Percentiles rank a stretch among this genome's conserved stretches.
phyloP scores from a whole-genome alignment of 2,113 vertebrate genomes.

The Daboia siamensis region DNA sequence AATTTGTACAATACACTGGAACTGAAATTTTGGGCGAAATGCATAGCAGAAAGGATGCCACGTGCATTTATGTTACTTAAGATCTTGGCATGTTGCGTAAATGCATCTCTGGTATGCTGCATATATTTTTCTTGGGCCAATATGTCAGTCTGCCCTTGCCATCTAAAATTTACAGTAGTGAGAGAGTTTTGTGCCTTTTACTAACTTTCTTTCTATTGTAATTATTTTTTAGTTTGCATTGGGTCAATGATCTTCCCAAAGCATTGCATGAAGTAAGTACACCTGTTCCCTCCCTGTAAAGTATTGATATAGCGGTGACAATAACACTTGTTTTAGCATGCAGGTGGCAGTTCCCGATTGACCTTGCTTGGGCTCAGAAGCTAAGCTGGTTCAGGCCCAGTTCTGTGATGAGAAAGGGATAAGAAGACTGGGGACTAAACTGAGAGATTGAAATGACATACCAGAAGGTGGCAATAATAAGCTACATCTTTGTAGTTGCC shows the following conservation, averaged over 20 bases:
- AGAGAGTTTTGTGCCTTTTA: neutral
- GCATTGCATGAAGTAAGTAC: constrained; percentile 86
- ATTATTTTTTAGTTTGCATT: constrained; percentile 82
- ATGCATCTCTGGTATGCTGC: neutral
- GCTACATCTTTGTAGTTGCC: neutral
- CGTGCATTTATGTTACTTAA: neutral
- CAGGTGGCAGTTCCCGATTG: neutral
- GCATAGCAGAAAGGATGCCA: neutral
- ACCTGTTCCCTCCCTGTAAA: neutral
- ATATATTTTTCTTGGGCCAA: neutral
- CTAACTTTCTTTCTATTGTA: neutral
- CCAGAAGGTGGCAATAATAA: neutral
- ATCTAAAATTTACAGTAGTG: neutral
- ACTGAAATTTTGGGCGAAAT: neutral
- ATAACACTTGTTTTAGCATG: neutral
- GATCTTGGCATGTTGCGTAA: neutral
- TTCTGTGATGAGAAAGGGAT: neutral
- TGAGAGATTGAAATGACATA: neutral
- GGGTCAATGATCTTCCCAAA: constrained; percentile 93
- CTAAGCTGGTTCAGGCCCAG: neutral
- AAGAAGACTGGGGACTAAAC: neutral
- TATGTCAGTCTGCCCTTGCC: neutral
- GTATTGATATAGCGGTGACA: neutral
- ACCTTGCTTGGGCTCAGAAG: neutral
- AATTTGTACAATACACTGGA: neutral